These are phyloP conservation scores for Polymixis flavicincta DNA, from an alignment of 2,888 invertebrate species.

Conservation along the genomic window DNA sequence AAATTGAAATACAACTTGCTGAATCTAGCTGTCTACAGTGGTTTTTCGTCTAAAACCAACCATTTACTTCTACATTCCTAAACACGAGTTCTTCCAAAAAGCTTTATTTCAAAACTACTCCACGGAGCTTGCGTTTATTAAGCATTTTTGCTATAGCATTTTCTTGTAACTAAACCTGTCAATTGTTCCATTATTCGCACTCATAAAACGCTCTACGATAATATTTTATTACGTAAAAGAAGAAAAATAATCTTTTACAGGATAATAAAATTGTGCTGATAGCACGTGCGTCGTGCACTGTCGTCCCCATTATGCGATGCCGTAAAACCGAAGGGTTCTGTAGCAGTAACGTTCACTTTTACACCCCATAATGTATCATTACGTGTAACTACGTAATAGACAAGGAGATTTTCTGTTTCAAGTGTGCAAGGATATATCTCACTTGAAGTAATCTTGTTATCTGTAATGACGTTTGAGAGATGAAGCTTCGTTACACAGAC, in stretches of 20 bases:
- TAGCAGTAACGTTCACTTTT: slow-evolving; percentile 40
- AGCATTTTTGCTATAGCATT: not conserved
- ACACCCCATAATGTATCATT: slow-evolving; percentile 47
- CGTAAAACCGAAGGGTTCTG: slow-evolving; percentile 52
- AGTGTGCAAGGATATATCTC: slow-evolving; percentile 41
- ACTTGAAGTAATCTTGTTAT: slow-evolving; percentile 43
- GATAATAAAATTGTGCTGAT: slow-evolving; percentile 47
- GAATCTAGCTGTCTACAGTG: not conserved
- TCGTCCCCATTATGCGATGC: slow-evolving; percentile 22
- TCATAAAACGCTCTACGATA: slow-evolving; percentile 39
- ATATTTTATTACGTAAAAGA: slow-evolving; percentile 50
- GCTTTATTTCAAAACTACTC: not conserved
- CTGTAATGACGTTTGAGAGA: slow-evolving; percentile 31
- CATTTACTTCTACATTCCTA: not conserved
- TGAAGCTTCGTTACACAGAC: slow-evolving; percentile 33
- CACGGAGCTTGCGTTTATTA: not conserved
- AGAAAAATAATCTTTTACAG: slow-evolving; percentile 32
- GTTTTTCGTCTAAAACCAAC: not conserved
- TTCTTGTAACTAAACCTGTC: slow-evolving; percentile 24
- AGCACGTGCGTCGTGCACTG: slow-evolving; percentile 38
- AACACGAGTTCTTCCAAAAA: not conserved
- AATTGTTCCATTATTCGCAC: slow-evolving; percentile 34
- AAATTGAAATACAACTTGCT: not conserved
- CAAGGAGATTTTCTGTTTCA: slow-evolving; percentile 30
- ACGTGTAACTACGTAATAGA: slow-evolving; percentile 19